Base-by-base conservation (phyloP, 2,797 vertebrate species). In the Argyrosomus regius region DNA sequence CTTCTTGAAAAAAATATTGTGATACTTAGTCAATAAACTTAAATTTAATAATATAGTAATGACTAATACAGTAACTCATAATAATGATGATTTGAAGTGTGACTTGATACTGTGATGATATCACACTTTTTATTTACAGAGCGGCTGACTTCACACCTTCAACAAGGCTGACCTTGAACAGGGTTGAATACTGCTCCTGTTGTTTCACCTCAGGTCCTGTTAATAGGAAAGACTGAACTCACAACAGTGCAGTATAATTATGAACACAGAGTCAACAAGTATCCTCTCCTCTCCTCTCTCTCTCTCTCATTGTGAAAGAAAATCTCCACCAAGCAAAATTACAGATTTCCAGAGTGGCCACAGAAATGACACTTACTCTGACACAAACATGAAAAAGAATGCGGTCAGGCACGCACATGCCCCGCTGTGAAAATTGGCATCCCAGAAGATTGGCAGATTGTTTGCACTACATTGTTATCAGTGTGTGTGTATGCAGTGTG, bases 281-380 rank as follows among this genome's bases (percentile, higher is more conserved):
- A 57, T 84, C 72, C 20, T 43, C 74, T 81, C 61, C 22, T 71
- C 74, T 77, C 26, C 31, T 35, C 35, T 8, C 31, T 31, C 31
- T 5, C 35, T 39, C 35, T 9, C 35, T n/a, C 20, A 56, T 57
- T 63, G 77, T 71, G 73, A 82, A 80, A 83, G 70, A 75, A 79
- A 80, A 83, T 81, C 79, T 77, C 52, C 50, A 75, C 56, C 14
- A 1, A 73, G 71, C 7, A 69, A 85, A 83, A 82, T 89, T 80
- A 91, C 72, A 87, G 48, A 86, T 89, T 83, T 80, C 75, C 83
- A 84, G 81, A 90, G 85, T 80, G 75, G 80, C 77, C 81, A 86
- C 81, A 88, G 88, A 91, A 84, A 89, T 67, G 81, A 82, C 78
- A 89, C 87, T 88, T 75, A 86, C 74, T 84, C 80, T 50, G 87